phyloP scores from a whole-genome alignment of 2,888 invertebrate genomes.

The Gymnosoma rotundatum region DNA sequence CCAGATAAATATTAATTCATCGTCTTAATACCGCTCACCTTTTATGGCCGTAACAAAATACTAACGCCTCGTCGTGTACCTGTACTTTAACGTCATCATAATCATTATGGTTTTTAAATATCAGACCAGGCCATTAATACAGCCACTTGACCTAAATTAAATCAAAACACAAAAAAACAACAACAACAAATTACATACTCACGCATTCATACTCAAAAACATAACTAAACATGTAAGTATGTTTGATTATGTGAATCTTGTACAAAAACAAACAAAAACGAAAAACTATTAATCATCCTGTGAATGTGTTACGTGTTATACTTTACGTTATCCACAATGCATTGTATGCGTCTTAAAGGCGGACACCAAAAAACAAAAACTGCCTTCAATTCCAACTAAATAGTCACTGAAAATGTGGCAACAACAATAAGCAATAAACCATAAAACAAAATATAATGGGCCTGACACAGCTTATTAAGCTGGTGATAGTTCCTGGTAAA shows the following conservation, averaged over 20 bases:
- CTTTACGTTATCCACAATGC: neutral
- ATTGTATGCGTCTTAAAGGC: slow-evolving; percentile 37
- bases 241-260: neutral
- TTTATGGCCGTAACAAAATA: slow-evolving; percentile 44
- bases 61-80: slow-evolving; percentile 38
- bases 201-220: neutral
- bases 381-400: slow-evolving; percentile 28
- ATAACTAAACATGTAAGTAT: neutral
- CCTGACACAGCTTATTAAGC: slow-evolving; percentile 61
- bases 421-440: slow-evolving; percentile 21
- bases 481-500: slow-evolving; percentile 67
- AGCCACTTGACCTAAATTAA: slow-evolving; percentile 65
- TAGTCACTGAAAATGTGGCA: slow-evolving; percentile 22
- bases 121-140: neutral
- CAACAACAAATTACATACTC: neutral
- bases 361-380: slow-evolving; percentile 42
- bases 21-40: slow-evolving; percentile 56
- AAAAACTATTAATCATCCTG: slow-evolving; percentile 44
- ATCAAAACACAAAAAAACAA: slow-evolving; percentile 30
- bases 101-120: slow-evolving; percentile 37
- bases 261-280: slow-evolving; percentile 6
- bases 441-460: slow-evolving; percentile 41
- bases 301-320: neutral
- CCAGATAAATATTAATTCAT: slow-evolving; percentile 56
- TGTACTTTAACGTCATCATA: slow-evolving; percentile 33